Conservation (phyloP, 2,797 vertebrate species). For the Smutsia gigantea region DNA sequence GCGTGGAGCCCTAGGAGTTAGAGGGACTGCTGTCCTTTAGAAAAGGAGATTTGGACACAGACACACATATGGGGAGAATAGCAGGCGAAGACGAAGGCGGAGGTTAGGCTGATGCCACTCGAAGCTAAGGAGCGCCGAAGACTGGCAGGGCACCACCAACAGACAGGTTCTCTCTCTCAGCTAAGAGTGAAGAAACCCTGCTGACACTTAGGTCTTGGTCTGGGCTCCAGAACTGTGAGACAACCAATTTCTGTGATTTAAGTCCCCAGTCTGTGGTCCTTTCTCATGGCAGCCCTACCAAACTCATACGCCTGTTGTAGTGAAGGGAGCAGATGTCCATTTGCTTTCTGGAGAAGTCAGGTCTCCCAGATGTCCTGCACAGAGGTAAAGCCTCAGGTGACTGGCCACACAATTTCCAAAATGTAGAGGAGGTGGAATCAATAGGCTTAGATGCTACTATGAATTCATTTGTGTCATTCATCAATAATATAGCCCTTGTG, state of each 20-base stretch:
- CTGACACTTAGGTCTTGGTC: neutral
- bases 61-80: neutral
- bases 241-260: neutral
- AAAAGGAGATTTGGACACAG: neutral
- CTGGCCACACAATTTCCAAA: conserved; percentile 41
- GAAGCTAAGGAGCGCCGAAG: neutral
- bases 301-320: neutral
- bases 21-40: neutral
- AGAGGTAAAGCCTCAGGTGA: conserved; percentile 12
- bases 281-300: neutral
- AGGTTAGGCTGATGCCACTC: neutral
- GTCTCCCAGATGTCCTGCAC: neutral
- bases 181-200: neutral
- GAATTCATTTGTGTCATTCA: conserved; percentile 46
- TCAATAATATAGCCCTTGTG: conserved; percentile 59
- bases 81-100: neutral
- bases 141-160: neutral
- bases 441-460: conserved; percentile 35
- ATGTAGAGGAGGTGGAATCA: neutral
- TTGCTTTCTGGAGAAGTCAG: conserved; percentile 1
- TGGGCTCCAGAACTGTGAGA: neutral
- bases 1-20: neutral
- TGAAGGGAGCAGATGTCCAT: neutral
- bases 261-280: neutral
- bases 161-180: neutral